Evolutionary conservation across 2,113 vertebrate genomes (phyloP).

Genomic region (Catharus fuscescens): DNA sequence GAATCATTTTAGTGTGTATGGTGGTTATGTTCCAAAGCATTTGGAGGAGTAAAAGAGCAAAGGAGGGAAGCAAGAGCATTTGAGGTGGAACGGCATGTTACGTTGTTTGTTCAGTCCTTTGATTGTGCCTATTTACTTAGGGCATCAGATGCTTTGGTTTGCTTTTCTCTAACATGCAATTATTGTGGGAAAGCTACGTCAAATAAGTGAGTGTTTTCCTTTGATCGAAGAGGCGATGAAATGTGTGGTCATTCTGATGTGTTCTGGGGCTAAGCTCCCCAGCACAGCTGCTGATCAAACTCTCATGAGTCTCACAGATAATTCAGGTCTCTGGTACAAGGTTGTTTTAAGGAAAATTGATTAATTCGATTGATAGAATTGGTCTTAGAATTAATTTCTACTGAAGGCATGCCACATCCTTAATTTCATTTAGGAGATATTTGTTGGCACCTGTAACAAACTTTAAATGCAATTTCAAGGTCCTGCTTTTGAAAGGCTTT

Average conservation of each 20-base stretch:
- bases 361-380: neutral
- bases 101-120: slow-evolving; percentile 32
- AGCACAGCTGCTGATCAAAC: slow-evolving; percentile 19
- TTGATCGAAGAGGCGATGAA: slow-evolving; percentile 30
- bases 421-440: slow-evolving; percentile 3
- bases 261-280: neutral
- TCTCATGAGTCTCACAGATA: neutral
- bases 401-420: neutral
- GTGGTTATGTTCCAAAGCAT: neutral
- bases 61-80: slow-evolving; percentile 18
- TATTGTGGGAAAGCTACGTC: slow-evolving; percentile 39
- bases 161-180: slow-evolving; percentile 15
- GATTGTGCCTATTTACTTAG: slow-evolving; percentile 31
- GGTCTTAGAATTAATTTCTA: neutral
- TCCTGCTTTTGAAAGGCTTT: neutral
- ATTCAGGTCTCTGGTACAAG: neutral
- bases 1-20: neutral
- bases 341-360: neutral
- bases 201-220: slow-evolving; percentile 27
- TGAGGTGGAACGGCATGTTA: slow-evolving; percentile 18
- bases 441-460: neutral
- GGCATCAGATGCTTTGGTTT: slow-evolving; percentile 36
- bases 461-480: neutral
- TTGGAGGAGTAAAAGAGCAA: slow-evolving; percentile 1
- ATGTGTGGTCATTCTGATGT: slow-evolving; percentile 42